These are phyloP conservation scores for Echeneis naucrates DNA, from an alignment of 2,797 vertebrate species.

Conservation along the genomic window DNA sequence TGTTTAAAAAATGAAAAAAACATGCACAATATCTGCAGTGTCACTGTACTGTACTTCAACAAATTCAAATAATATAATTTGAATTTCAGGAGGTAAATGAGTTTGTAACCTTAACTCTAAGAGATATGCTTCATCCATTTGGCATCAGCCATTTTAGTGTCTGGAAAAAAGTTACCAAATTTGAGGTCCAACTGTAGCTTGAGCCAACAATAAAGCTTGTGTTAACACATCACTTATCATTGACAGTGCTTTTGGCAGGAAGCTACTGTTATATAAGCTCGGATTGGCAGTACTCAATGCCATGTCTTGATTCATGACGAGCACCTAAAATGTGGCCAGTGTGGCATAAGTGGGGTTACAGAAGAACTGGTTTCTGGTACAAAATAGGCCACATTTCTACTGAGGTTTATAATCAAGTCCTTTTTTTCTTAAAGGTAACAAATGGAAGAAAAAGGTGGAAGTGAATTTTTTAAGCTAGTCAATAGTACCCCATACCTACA, in stretches of 20 bases:
- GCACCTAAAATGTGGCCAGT: slow-evolving; percentile 17
- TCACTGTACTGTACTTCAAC: too few relatives aligned
- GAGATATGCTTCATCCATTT: slow-evolving; percentile 12
- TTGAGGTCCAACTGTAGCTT: slow-evolving; percentile 28
- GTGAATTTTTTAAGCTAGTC: slow-evolving; percentile 11
- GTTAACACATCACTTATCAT: slow-evolving; percentile 51
- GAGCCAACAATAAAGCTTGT: slow-evolving; percentile 28
- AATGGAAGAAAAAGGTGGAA: neutral
- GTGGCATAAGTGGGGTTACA: slow-evolving; percentile 6
- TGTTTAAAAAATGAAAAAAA: too few relatives aligned
- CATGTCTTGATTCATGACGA: slow-evolving; percentile 34
- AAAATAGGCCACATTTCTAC: neutral
- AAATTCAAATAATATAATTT: too few relatives aligned
- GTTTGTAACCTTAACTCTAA: slow-evolving; percentile 15
- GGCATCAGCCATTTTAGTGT: slow-evolving; percentile 20
- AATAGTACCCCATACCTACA: neutral
- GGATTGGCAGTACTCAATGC: slow-evolving; percentile 52
- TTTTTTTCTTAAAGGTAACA: slow-evolving; percentile 22
- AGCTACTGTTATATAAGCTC: slow-evolving; percentile 46
- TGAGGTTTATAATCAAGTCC: neutral
- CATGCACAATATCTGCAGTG: too few relatives aligned
- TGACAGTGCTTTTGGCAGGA: slow-evolving; percentile 58
- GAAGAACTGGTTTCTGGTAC: neutral
- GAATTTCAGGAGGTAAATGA: neutral
- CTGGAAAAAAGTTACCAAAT: slow-evolving; percentile 26